Evolutionary conservation across 2,797 vertebrate genomes (phyloP).

Genomic region (Masticophis lateralis): DNA sequence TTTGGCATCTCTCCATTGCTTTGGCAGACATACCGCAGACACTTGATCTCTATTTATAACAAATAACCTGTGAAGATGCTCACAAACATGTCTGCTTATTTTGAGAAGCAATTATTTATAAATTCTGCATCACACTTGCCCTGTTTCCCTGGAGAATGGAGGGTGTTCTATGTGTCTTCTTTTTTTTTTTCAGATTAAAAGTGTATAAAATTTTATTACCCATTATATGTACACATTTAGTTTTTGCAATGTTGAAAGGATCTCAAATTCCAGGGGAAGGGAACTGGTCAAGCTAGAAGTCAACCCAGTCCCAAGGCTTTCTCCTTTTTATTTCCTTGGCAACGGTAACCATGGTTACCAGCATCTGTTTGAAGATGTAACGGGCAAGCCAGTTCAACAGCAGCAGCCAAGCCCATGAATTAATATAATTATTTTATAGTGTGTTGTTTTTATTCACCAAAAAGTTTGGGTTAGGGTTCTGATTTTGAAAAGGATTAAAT

Average conservation of each 20-base stretch:
- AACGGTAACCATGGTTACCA: neutral
- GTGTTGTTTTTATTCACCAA: neutral
- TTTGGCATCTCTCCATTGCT: neutral
- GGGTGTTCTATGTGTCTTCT: fast-evolving
- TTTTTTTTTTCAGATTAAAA: neutral
- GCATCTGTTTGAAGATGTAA: neutral
- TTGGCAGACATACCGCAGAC: neutral
- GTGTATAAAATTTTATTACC: neutral
- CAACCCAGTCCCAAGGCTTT: neutral
- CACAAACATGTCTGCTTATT: neutral
- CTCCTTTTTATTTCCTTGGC: slow-evolving; percentile 14
- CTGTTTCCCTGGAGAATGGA: neutral
- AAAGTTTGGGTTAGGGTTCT: neutral
- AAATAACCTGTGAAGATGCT: neutral
- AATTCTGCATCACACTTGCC: too few species aligned
- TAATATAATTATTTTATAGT: slow-evolving; percentile 1
- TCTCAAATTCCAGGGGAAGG: slow-evolving; percentile 15
- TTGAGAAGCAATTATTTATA: neutral
- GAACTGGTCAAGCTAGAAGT: neutral
- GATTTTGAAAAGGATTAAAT: neutral
- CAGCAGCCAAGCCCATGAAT: neutral
- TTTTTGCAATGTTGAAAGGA: slow-evolving; percentile 7
- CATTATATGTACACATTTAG: slow-evolving; percentile 15
- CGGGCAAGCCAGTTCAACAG: neutral
- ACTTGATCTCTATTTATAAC: neutral